phyloP scores from a whole-genome alignment of 2,113 vertebrate genomes.

The Saguinus midas region DNA sequence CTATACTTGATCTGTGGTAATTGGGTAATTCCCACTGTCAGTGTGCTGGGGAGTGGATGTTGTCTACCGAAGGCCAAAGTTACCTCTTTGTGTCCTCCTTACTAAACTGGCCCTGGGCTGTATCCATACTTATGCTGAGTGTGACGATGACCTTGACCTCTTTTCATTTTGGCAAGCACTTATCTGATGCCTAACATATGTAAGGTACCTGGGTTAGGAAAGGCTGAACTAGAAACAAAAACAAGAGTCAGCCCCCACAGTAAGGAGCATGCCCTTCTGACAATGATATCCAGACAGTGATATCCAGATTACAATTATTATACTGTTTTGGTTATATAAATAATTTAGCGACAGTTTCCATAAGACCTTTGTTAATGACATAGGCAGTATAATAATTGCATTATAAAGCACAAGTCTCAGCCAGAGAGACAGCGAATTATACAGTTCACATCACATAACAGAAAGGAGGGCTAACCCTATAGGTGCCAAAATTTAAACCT shows the following conservation, averaged over 20 bases:
- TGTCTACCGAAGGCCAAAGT: background rate
- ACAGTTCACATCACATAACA: background rate
- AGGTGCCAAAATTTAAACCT: background rate
- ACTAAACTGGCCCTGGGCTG: background rate
- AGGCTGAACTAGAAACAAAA: slow-evolving; percentile 6
- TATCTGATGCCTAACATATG: background rate
- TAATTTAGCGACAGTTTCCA: slow-evolving; percentile 14
- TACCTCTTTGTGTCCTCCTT: background rate
- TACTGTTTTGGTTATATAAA: background rate
- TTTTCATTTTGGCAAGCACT: background rate
- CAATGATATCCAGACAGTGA: background rate
- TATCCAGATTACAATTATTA: background rate
- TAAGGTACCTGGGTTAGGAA: background rate
- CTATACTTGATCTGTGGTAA: background rate
- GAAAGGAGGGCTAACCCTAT: background rate
- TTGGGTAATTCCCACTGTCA: background rate
- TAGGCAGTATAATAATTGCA: background rate
- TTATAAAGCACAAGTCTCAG: background rate
- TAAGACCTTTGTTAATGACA: background rate
- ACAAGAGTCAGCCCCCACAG: background rate
- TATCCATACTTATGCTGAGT: background rate
- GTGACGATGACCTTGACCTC: background rate
- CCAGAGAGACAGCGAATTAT: background rate
- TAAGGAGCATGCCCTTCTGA: background rate
- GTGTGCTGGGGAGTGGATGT: background rate